These are phyloP conservation scores for Drosophila kuntzei DNA, from an alignment of 2,888 invertebrate genomes.

Conservation along the genomic window DNA sequence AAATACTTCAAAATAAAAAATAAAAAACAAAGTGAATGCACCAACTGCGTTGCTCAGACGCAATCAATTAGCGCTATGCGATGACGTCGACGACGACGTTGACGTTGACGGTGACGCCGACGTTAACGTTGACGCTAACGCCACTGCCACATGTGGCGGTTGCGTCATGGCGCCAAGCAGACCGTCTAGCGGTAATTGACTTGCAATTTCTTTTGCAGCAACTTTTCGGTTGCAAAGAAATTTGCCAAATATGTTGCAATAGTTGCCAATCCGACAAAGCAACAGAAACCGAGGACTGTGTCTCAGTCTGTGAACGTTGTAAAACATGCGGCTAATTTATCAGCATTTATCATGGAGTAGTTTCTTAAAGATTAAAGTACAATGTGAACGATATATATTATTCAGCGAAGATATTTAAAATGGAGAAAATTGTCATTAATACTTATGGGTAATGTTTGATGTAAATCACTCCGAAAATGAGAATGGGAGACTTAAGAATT, in stretches of 20 bases:
- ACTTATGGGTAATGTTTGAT: too few species aligned
- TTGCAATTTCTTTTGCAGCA: constrained; percentile 80
- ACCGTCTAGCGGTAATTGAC: constrained; percentile 78
- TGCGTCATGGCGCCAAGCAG: constrained; percentile 78
- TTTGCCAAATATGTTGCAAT: constrained; percentile 67
- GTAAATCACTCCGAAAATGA: too few species aligned
- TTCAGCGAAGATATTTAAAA: not conserved
- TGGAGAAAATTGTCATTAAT: too few species aligned
- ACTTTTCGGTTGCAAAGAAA: constrained; percentile 77
- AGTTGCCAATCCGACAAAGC: constrained; percentile 39
- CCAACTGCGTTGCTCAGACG: constrained; percentile 64
- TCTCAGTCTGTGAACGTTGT: constrained; percentile 33
- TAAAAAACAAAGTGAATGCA: constrained; percentile 68
- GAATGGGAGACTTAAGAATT: too few species aligned
- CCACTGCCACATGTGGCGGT: constrained; percentile 73
- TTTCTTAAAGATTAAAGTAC: constrained; percentile 19
- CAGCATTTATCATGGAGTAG: constrained; percentile 49
- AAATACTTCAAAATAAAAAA: constrained; percentile 22
- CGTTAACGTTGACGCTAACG: constrained; percentile 14
- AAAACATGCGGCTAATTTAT: constrained; percentile 44
- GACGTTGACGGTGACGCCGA: constrained; percentile 19
- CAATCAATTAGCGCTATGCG: constrained; percentile 75
- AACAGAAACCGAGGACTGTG: constrained; percentile 9
- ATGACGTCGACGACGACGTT: constrained; percentile 55
- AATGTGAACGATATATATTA: not conserved